Base-by-base conservation (phyloP, 2,797 vertebrate genomes). In the Aythya fuligula region DNA sequence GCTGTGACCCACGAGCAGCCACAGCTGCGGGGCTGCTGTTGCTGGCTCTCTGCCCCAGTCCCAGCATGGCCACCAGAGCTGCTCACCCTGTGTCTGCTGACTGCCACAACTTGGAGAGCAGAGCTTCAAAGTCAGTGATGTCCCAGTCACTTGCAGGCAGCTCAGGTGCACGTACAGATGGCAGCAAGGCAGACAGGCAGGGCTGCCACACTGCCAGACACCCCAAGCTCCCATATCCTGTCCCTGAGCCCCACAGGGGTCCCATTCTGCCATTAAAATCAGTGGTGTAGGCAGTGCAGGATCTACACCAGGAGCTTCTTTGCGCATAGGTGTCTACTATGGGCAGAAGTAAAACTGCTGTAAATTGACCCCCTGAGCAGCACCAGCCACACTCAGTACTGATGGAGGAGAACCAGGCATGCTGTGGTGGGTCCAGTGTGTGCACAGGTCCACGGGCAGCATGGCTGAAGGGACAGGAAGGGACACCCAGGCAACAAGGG, bases 21-120 rank as follows among this genome's bases (percentile, higher is more conserved):
- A 2, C 79, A 66, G 72, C 51, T 89, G 76, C 73, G 0, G 0
- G 36, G 90, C 72, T 70, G 56, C 56, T 0, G 1, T 9, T 39
- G 69, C 72, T 3, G 1, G 43, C 39, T 85, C 47, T 22, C 81
- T 2, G 7, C 38, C 57, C 54, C 70, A 38, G 54, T 20, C 66
- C 62, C 2, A 0, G 54, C 64, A 19, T 0, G 2, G 73, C 10
- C 16, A 1, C 28, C 20, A 0, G 2, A 56, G 69, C 69, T 22
- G 22, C 90, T 56, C 2, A 1, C 25, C 21, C 30, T 0, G 71
- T 72, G 58, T n/a, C 84, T 85, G 78, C 74, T 2, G 1, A 18
- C 28, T 39, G 51, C 64, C 89, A 4, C 0, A 0, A 51, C 69
- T 58, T 20, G 2, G 17, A 60, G 13, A 47, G 30, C 0, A 0